Base-by-base conservation (phyloP, 2,888 invertebrate species). In the Matsumyia berberina region DNA sequence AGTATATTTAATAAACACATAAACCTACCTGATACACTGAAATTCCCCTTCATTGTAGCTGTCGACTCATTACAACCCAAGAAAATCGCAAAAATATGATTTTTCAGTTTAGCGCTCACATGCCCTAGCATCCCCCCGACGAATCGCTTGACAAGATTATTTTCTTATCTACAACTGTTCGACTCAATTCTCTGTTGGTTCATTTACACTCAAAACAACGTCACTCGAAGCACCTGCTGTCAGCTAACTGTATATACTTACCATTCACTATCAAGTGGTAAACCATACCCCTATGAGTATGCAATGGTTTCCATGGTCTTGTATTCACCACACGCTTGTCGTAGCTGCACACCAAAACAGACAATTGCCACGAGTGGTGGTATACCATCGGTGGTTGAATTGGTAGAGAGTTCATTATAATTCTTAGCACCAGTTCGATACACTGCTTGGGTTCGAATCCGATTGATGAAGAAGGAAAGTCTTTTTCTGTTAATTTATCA, bases 401-500 rank as follows among this genome's bases (percentile, higher is more conserved):
- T 11, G 42, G 55, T 44, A 74, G 17, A 17, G 44, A 12, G 19
- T 39, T 24, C 9, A 5, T 12, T 7, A 0, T 1, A n/a, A 3
- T 57, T 29, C 9, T 49, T 3, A 2, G 0, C 24, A 3, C n/a
- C 12, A 11, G 2, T 29, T 58, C 12, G 24, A n/a, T 17, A 15
- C 0, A 0, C 9, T 9, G 15, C 35, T 7, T 42, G n/a, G 72
- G 79, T 79, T 79, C 79, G 58, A 72, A 3, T 66, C 44, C 35
- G 51, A 42, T 4, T 29, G 24, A 24, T 24, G 0, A 6, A 5
- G 11, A 17, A 35, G 4, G 1, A 15, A 17, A 17, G 31, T 19
- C 12, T 57, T 58, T 69, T 69, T 69, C 33, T 1, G 29, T n/a
- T 39, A n/a, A 49, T 49, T 15, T 44, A 17, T 31, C 24, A 24